phyloP scores from a whole-genome alignment of 2,113 vertebrate genomes.

The Castor canadensis region DNA sequence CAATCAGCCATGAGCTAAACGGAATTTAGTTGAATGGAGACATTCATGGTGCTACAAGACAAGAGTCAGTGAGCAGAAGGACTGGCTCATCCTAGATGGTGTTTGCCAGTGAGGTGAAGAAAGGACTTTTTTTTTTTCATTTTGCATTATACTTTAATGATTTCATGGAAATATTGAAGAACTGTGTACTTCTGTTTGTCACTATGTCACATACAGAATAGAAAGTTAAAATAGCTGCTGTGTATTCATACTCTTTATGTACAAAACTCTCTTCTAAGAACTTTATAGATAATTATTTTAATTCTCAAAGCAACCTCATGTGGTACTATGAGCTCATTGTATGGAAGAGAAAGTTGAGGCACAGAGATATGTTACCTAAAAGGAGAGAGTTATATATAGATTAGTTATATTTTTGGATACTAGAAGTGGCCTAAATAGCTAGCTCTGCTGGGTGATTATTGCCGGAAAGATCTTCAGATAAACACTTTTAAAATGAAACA shows the following conservation, averaged over 20 bases:
- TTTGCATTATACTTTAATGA: background rate
- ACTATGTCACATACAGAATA: background rate
- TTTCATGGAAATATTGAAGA: background rate
- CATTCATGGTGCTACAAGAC: background rate
- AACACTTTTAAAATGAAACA: background rate
- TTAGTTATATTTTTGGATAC: background rate
- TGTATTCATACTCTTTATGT: background rate
- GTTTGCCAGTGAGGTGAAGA: background rate
- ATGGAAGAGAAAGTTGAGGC: background rate
- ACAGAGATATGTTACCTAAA: background rate
- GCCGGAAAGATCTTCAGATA: background rate
- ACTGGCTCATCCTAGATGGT: background rate
- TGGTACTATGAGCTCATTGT: background rate
- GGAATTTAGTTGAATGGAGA: background rate
- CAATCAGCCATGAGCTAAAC: background rate
- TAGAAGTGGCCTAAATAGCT: background rate
- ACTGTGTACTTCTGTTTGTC: background rate
- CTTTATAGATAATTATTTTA: background rate
- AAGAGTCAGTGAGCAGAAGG: background rate
- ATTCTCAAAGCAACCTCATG: constrained; percentile 8
- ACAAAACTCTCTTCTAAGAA: background rate
- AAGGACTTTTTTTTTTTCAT: background rate
- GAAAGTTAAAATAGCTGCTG: background rate
- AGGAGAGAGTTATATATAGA: background rate
- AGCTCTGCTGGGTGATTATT: background rate